Evolutionary conservation across 2,888 invertebrate species (phyloP).

Genomic region (Archaeoteleia sp.): DNA sequence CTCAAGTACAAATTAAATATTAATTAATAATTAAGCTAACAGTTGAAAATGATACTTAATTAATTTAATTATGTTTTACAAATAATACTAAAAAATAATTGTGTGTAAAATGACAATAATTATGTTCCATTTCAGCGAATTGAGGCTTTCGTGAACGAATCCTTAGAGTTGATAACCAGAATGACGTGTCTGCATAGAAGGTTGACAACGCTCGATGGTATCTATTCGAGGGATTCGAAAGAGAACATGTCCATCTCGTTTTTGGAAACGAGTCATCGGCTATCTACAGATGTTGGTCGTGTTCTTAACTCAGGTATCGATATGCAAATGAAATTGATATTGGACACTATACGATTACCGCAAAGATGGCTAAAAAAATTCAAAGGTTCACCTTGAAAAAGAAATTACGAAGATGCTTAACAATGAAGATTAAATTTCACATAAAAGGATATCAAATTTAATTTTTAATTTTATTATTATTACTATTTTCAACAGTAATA

Average conservation of each 20-base stretch:
- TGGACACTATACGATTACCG: too few species aligned
- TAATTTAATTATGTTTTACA: background rate
- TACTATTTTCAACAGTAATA: too few species aligned
- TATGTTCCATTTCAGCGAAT: too few species aligned
- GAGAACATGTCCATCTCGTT: slow-evolving; percentile 77
- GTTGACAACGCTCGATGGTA: slow-evolving; percentile 77
- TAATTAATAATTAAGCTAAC: background rate
- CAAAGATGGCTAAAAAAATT: too few species aligned
- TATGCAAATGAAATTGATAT: too few species aligned
- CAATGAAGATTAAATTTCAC: too few species aligned
- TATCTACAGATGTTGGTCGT: slow-evolving; percentile 61
- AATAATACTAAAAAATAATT: slow-evolving; percentile 3
- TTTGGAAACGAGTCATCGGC: slow-evolving; percentile 76
- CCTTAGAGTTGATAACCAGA: slow-evolving; percentile 78
- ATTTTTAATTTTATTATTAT: too few species aligned
- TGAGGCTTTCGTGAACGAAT: slow-evolving; percentile 81
- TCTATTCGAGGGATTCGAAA: slow-evolving; percentile 77
- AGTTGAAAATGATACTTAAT: background rate
- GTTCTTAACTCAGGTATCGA: slow-evolving; percentile 65
- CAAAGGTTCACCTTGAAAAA: too few species aligned
- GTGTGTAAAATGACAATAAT: too few species aligned
- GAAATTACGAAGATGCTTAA: too few species aligned
- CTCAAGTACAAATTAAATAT: background rate
- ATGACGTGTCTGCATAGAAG: slow-evolving; percentile 79
- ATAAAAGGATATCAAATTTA: too few species aligned